A percentile compares a stretch with the other conserved stretches of the same genome.
Conservation (phyloP, 37 sponge, comb jelly and placozoan genomes). For the Oopsacas minuta region DNA sequence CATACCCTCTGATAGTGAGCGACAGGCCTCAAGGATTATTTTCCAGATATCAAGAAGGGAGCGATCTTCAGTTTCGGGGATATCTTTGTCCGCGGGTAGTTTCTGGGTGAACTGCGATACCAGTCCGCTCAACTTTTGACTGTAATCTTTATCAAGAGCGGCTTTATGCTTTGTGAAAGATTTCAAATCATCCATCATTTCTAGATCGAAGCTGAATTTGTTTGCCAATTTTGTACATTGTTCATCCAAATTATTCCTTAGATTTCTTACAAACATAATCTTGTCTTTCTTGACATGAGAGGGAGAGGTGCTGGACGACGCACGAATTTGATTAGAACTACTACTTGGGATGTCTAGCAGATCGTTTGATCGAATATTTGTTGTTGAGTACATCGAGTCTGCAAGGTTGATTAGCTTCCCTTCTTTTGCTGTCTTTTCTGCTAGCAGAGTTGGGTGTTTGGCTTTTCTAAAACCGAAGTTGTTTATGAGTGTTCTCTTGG, state of each 20-base stretch:
- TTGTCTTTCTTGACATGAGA: background rate
- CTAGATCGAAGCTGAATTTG: background rate
- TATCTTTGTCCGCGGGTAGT: background rate
- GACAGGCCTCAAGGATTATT: background rate
- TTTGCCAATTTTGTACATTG: background rate
- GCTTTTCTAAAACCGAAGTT: background rate
- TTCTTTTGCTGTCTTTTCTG: background rate
- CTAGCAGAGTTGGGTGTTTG: background rate
- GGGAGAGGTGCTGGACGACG: background rate
- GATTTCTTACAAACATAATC: background rate
- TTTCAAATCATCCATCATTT: background rate
- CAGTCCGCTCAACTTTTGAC: background rate
- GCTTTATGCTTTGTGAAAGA: background rate
- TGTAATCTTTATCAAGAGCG: slow-evolving; percentile 2
- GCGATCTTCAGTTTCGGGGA: background rate
- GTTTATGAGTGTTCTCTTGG: background rate
- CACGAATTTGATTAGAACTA: background rate
- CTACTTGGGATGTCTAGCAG: background rate
- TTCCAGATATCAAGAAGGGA: background rate
- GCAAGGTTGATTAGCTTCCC: background rate
- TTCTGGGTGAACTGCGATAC: background rate
- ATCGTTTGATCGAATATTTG: background rate
- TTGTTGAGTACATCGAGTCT: background rate
- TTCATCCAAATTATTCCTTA: background rate
- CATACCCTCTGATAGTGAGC: background rate